These are phyloP conservation scores for Nesogale talazaci DNA, from an alignment of 2,113 vertebrate genomes.

Conservation along the genomic window DNA sequence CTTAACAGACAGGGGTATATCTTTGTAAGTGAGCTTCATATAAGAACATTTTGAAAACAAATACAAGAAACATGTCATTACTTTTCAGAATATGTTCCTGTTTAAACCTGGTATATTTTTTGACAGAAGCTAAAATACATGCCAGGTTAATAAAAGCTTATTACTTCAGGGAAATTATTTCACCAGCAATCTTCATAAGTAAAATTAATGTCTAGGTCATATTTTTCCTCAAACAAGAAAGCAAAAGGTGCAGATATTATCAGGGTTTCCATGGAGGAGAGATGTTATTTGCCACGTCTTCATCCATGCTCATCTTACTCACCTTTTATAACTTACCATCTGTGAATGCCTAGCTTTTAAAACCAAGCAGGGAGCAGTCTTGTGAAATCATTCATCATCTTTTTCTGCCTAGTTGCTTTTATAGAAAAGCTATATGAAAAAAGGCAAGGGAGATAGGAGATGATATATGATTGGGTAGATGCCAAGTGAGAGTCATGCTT, in stretches of 20 bases:
- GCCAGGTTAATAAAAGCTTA: slow-evolving; percentile 7
- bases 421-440: neutral
- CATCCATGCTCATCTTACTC: neutral
- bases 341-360: neutral
- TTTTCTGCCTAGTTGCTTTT: neutral
- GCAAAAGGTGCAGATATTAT: neutral
- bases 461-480: neutral
- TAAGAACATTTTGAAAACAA: slow-evolving; percentile 21
- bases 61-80: neutral
- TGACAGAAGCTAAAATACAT: neutral
- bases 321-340: neutral
- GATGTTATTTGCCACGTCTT: neutral
- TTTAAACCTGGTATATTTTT: neutral
- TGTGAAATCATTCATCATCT: neutral
- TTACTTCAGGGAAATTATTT: slow-evolving; percentile 43
- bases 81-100: slow-evolving; percentile 66
- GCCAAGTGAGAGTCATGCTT: neutral
- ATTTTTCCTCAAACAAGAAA: neutral
- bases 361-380: neutral
- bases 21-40: neutral
- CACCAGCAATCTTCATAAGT: neutral
- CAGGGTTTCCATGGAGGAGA: neutral
- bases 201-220: slow-evolving; percentile 4
- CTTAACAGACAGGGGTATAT: neutral
- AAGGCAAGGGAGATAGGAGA: neutral